Percentiles rank a stretch among this genome's conserved stretches.
Evolutionary conservation across 2,797 vertebrate species (phyloP).

Genomic region (Amphiprion clarkii): DNA sequence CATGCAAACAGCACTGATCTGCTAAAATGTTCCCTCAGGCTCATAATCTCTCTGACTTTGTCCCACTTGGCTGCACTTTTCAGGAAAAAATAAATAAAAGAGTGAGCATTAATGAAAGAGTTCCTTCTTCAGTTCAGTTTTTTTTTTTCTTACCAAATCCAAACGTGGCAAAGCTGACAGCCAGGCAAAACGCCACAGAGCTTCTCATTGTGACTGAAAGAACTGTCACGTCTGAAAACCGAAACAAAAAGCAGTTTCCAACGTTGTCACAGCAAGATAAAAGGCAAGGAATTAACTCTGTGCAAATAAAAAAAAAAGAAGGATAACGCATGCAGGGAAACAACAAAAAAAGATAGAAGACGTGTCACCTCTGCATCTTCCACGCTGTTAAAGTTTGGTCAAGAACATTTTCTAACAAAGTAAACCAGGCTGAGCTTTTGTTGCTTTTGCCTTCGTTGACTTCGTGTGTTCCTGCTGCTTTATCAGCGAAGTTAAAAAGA

Average conservation of each 20-base stretch:
- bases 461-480: background rate
- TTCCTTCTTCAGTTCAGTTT: constrained; percentile 13
- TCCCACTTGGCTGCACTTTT: constrained; percentile 32
- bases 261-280: constrained; percentile 4
- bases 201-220: constrained; percentile 49
- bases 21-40: constrained; percentile 49
- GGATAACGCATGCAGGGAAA: background rate
- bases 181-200: constrained; percentile 50
- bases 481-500: background rate
- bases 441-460: background rate
- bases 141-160: constrained; percentile 60
- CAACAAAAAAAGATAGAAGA: background rate
- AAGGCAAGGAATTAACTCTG: background rate
- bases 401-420: background rate
- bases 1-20: constrained; percentile 29
- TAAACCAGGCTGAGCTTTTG: background rate
- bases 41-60: constrained; percentile 38
- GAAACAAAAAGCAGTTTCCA: constrained; percentile 20
- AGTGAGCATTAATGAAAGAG: constrained; percentile 39
- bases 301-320: background rate
- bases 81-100: background rate
- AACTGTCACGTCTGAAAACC: constrained; percentile 33
- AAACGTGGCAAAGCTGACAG: constrained; percentile 60
- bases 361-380: background rate
- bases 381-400: constrained; percentile 1